Evolutionary conservation across 2,797 vertebrate genomes (phyloP).

Genomic region (Megalops cyprinoides): DNA sequence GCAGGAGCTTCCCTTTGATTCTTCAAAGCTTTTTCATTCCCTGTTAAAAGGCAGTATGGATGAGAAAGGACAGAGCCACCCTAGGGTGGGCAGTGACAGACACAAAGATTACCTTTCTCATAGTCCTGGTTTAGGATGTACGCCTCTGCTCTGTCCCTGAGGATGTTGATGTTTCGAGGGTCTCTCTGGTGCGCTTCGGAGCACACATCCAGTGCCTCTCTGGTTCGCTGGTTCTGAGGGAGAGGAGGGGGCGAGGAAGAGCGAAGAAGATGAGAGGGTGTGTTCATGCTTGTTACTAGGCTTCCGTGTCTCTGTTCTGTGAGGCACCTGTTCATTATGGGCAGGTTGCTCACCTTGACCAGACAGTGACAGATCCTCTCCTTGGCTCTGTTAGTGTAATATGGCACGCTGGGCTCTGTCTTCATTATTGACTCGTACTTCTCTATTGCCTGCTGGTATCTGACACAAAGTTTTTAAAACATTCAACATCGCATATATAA

Average conservation of each 20-base stretch:
- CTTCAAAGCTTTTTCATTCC: too few species aligned
- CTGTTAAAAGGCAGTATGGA: too few species aligned
- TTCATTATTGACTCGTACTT: conserved; percentile 77
- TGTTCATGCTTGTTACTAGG: too few species aligned
- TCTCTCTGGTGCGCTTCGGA: conserved; percentile 82
- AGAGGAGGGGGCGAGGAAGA: not conserved
- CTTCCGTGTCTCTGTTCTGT: not conserved
- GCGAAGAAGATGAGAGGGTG: too few species aligned
- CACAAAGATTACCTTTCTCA: conserved; percentile 72
- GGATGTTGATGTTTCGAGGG: conserved; percentile 75
- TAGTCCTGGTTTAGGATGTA: conserved; percentile 83
- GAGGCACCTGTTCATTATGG: too few species aligned
- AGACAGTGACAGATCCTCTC: conserved; percentile 81
- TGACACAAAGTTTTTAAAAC: conserved; percentile 49
- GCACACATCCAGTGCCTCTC: conserved; percentile 75
- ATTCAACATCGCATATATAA: not conserved
- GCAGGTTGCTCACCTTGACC: conserved; percentile 64
- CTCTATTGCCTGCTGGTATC: conserved; percentile 76
- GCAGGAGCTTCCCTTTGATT: too few species aligned
- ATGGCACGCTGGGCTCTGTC: conserved; percentile 69
- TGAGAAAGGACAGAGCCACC: too few species aligned
- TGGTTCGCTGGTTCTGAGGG: conserved; percentile 61
- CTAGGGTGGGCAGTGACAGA: not conserved
- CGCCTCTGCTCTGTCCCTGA: conserved; percentile 80
- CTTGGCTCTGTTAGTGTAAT: conserved; percentile 77